Conservation (phyloP, 2,888 invertebrate genomes). For the Maniola hyperantus region DNA sequence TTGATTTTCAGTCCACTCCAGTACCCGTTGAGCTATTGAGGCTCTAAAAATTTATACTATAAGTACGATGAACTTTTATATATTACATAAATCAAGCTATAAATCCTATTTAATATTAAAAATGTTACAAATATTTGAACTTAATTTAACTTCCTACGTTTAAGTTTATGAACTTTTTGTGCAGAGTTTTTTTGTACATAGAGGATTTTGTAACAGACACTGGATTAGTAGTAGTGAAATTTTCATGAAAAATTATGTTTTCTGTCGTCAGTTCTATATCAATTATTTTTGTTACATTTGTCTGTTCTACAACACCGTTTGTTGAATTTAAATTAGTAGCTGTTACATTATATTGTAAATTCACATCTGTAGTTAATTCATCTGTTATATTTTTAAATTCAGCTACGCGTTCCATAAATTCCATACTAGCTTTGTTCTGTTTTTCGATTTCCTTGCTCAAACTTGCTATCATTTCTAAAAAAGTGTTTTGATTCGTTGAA, state of each 20-base stretch:
- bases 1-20: too few species aligned
- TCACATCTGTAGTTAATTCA: not conserved
- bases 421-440: slow-evolving; percentile 61
- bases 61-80: too few species aligned
- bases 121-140: too few species aligned
- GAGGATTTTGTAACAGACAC: slow-evolving; percentile 37
- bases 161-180: slow-evolving; percentile 47
- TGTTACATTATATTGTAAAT: not conserved
- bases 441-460: slow-evolving; percentile 60
- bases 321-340: not conserved
- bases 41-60: too few species aligned
- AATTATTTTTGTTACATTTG: not conserved
- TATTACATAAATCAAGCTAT: too few species aligned
- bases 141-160: slow-evolving; percentile 41
- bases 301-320: not conserved
- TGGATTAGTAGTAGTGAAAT: slow-evolving; percentile 10
- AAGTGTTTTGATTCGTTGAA: slow-evolving; percentile 22
- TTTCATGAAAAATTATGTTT: not conserved
- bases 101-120: too few species aligned
- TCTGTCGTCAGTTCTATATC: not conserved
- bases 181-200: slow-evolving; percentile 48
- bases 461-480: slow-evolving; percentile 52
- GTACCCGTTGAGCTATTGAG: too few species aligned
- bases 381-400: slow-evolving; percentile 21
- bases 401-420: slow-evolving; percentile 51